Conservation (phyloP, 2,888 invertebrate species). For the Leptarthrus brevirostris region DNA sequence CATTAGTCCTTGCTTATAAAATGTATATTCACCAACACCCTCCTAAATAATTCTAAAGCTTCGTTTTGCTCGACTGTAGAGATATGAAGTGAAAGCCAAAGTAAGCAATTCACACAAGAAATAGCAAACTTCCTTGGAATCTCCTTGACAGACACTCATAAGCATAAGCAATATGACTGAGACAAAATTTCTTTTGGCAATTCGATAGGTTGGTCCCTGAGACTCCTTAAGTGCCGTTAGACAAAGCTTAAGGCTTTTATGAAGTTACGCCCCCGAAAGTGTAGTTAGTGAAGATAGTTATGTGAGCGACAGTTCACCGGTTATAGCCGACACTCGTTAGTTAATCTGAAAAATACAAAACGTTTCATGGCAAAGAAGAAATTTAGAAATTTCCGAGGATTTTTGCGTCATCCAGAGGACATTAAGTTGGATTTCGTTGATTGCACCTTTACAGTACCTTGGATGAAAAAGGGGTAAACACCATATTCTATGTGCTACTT, state of each 20-base stretch:
- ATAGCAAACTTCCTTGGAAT: not conserved
- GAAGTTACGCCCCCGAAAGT: not conserved
- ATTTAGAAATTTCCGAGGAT: not conserved
- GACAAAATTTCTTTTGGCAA: too few species aligned
- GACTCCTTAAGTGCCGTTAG: not conserved
- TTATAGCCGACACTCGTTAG: too few species aligned
- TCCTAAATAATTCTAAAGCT: too few species aligned
- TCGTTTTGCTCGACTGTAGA: too few species aligned
- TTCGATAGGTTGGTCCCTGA: too few species aligned
- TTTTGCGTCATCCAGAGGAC: conserved; percentile 49
- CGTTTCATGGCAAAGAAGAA: not conserved
- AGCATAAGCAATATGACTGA: too few species aligned
- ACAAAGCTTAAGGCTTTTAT: not conserved
- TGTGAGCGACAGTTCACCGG: not conserved
- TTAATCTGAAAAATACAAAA: too few species aligned
- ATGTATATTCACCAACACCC: too few species aligned
- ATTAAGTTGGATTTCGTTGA: conserved; percentile 55
- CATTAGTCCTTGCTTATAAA: too few species aligned
- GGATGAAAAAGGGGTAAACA: not conserved
- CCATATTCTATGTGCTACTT: not conserved
- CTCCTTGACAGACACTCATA: not conserved
- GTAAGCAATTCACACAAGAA: conserved; percentile 1
- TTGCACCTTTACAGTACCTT: conserved; percentile 54
- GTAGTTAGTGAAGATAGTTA: not conserved
- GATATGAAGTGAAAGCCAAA: not conserved